A percentile compares a stretch with the other conserved stretches of the same genome.
Evolutionary conservation across 2,113 vertebrate species (phyloP).

Genomic region (Festucalex cinctus): DNA sequence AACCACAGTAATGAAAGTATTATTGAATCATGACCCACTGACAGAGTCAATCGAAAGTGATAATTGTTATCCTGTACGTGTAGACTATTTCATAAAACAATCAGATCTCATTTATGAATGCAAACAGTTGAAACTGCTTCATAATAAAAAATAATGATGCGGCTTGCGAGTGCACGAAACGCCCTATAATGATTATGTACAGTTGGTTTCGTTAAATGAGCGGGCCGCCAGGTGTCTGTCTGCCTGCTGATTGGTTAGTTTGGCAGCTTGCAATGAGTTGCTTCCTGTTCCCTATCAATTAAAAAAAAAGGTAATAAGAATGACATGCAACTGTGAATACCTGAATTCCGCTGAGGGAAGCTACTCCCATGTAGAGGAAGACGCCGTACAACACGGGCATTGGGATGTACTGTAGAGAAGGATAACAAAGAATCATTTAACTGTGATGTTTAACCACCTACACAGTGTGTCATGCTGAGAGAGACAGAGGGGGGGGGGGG

Average conservation of each 20-base stretch:
- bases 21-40: too few species aligned
- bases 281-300: background rate
- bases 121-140: too few species aligned
- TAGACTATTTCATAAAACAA: too few species aligned
- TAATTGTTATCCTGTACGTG: too few species aligned
- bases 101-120: too few species aligned
- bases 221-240: background rate
- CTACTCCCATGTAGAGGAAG: slow-evolving; percentile 96
- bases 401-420: slow-evolving; percentile 81
- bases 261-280: slow-evolving; percentile 7
- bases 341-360: slow-evolving; percentile 91
- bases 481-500: too few species aligned
- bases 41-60: too few species aligned
- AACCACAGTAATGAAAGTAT: too few species aligned
- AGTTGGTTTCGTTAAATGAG: background rate
- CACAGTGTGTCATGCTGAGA: background rate
- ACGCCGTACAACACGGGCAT: slow-evolving; percentile 92
- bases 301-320: slow-evolving; percentile 16
- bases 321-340: slow-evolving; percentile 51
- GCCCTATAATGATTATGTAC: background rate
- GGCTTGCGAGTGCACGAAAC: background rate
- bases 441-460: background rate
- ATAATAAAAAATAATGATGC: background rate
- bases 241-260: slow-evolving; percentile 2
- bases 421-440: background rate